Evolutionary conservation across 2,797 vertebrate species (phyloP).

Genomic region (Myioborus melanocephalus): DNA sequence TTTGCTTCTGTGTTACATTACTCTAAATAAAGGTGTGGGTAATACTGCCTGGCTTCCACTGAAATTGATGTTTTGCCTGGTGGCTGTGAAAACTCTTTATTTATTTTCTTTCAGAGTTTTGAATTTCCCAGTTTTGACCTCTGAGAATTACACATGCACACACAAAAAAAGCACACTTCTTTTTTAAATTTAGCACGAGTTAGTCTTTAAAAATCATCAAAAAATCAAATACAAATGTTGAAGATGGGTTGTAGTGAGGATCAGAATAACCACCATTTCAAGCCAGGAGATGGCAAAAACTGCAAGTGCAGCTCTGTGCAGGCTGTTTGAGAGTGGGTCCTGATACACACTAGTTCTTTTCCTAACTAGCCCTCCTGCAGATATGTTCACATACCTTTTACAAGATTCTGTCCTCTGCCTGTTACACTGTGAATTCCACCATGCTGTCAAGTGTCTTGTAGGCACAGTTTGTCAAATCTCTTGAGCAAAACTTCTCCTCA

Average conservation of each 20-base stretch:
- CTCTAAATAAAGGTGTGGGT: neutral
- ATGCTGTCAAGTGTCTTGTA: neutral
- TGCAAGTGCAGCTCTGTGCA: neutral
- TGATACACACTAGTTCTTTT: neutral
- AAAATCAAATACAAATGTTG: neutral
- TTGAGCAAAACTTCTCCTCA: neutral
- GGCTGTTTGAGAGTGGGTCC: neutral
- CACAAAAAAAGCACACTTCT: neutral
- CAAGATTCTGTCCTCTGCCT: neutral
- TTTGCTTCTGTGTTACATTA: neutral
- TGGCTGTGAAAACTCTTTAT: neutral
- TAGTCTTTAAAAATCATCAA: neutral
- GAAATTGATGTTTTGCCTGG: neutral
- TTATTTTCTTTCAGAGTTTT: neutral
- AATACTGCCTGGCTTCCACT: neutral
- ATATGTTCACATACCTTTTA: neutral
- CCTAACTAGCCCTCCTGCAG: neutral
- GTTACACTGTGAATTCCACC: neutral
- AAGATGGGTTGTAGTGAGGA: neutral
- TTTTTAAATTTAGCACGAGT: neutral
- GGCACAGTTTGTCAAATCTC: neutral
- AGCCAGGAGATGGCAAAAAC: neutral
- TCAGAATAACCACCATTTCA: neutral
- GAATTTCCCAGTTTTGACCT: neutral
- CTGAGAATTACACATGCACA: neutral